phyloP scores from a whole-genome alignment of 2,113 vertebrate genomes.

The Pavo muticus region DNA sequence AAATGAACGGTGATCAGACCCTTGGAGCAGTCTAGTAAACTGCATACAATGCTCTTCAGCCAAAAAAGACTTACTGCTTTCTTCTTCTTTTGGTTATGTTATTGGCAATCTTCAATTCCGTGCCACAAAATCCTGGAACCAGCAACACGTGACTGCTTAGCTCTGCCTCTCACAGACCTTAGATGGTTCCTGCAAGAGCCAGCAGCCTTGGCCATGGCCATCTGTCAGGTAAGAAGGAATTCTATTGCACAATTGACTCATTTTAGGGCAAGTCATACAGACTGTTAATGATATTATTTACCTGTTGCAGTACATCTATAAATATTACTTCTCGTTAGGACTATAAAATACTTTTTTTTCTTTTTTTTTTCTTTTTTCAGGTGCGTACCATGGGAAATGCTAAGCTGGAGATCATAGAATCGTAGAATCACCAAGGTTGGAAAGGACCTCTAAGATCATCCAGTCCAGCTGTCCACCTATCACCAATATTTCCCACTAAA shows the following conservation, averaged over 20 bases:
- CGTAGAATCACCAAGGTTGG: too few species aligned
- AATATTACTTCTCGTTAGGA: neutral
- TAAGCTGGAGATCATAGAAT: neutral
- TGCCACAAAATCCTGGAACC: neutral
- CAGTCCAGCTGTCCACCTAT: too few species aligned
- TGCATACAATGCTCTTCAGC: neutral
- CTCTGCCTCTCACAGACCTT: neutral
- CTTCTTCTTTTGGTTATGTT: neutral
- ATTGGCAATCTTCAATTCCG: neutral
- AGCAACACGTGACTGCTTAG: neutral
- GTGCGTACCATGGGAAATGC: neutral
- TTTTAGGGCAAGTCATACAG: neutral
- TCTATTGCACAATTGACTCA: neutral
- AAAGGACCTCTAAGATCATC: too few species aligned
- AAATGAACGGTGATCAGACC: neutral
- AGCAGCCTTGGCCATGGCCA: neutral
- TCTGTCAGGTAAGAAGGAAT: neutral
- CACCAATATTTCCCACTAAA: too few species aligned
- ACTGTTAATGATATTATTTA: neutral
- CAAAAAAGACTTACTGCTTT: neutral
- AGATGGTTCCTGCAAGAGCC: accelerated
- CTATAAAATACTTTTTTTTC: neutral
- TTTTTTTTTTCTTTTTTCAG: neutral
- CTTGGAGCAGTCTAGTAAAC: accelerated
- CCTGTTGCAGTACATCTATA: neutral